Evolutionary conservation across 1,140 invertebrate species (phyloP).

Genomic region (Drosophila fuyamai): DNA sequence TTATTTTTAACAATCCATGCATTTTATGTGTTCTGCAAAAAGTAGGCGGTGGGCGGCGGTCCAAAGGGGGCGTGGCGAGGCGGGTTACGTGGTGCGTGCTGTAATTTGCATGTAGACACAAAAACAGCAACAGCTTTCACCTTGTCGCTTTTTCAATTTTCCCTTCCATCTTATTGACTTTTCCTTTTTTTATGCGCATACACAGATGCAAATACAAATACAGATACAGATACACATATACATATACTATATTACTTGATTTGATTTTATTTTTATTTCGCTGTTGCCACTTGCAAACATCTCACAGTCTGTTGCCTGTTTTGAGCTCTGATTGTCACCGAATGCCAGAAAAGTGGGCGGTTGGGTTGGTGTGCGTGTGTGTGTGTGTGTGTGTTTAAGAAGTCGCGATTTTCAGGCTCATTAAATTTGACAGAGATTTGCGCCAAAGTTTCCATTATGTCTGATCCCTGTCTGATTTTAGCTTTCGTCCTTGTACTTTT

Average conservation of each 20-base stretch:
- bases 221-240: not conserved
- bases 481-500: slow-evolving; percentile 32
- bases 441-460: slow-evolving; percentile 50
- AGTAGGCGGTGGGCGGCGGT: not conserved
- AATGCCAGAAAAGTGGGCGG: not conserved
- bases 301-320: slow-evolving; percentile 68
- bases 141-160: slow-evolving; percentile 80
- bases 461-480: slow-evolving; percentile 39
- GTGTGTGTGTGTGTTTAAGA: slow-evolving; percentile 1
- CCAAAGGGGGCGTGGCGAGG: slow-evolving; percentile 10
- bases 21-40: slow-evolving; percentile 62
- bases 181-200: not conserved
- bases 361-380: not conserved
- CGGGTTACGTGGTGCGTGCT: slow-evolving; percentile 47
- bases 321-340: slow-evolving; percentile 43
- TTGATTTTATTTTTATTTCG: slow-evolving; percentile 45
- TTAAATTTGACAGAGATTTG: slow-evolving; percentile 77
- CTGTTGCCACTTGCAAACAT: slow-evolving; percentile 61
- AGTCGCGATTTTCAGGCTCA: slow-evolving; percentile 70
- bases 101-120: slow-evolving; percentile 77
- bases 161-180: slow-evolving; percentile 43
- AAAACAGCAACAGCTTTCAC: slow-evolving; percentile 54
- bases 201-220: not conserved
- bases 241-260: slow-evolving; percentile 52
- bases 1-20: slow-evolving; percentile 77